Evolutionary conservation across 1,140 invertebrate species (phyloP).

Genomic region (Thalassaphorura encarpata): DNA sequence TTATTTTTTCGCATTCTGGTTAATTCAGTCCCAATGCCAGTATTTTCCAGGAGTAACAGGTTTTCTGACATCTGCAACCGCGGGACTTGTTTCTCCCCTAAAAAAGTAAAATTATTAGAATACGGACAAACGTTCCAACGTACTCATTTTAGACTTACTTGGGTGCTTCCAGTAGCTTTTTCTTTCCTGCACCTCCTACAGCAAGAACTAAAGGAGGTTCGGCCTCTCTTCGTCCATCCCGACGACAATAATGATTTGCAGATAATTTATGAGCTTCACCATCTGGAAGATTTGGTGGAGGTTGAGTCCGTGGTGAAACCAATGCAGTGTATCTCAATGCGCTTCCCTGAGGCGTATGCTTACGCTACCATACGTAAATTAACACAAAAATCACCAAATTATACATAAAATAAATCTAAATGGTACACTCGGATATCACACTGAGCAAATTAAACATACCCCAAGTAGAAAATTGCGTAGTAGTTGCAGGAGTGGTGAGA

Average conservation of each 20-base stretch:
- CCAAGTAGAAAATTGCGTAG: conserved; percentile 27
- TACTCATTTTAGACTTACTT: background rate
- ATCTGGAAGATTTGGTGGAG: conserved; percentile 22
- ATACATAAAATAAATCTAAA: background rate
- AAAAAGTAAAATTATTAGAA: background rate
- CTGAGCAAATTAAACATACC: too few species aligned
- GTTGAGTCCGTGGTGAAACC: conserved; percentile 19
- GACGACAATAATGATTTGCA: conserved; percentile 24
- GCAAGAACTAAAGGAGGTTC: conserved; percentile 12
- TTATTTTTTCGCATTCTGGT: too few species aligned
- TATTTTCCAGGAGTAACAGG: conserved; percentile 23
- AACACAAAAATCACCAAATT: too few species aligned
- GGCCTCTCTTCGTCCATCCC: conserved; percentile 26
- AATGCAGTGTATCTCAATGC: conserved; percentile 17
- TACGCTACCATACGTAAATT: too few species aligned
- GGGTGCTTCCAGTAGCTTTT: conserved; percentile 19
- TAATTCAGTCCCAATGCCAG: conserved; percentile 19
- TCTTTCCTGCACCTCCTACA: conserved; percentile 4
- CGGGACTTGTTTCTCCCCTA: background rate
- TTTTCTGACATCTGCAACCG: background rate
- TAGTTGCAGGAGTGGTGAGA: conserved; percentile 17
- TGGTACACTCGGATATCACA: background rate
- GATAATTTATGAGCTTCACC: conserved; percentile 25
- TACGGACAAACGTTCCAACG: too few species aligned
- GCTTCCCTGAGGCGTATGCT: conserved; percentile 14